A percentile compares a stretch with the other conserved stretches of the same genome.
phyloP scores from a whole-genome alignment of 2,113 vertebrate species.

The Hippolais icterina region DNA sequence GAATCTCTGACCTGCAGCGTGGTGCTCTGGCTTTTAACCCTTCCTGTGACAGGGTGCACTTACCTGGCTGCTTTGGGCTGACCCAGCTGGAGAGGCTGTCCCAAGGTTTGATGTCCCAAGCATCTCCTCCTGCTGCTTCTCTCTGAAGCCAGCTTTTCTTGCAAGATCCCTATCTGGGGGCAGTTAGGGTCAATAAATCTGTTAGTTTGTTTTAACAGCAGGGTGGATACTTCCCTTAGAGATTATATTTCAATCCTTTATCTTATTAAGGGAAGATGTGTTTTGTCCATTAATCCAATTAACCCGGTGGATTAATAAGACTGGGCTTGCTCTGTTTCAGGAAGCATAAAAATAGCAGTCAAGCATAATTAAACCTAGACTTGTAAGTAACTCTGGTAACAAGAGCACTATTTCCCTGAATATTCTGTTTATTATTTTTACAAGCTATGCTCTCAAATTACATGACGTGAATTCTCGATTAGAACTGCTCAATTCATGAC shows the following conservation, averaged over 20 bases:
- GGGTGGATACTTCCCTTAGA: constrained; percentile 2
- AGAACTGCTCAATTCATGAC: background rate
- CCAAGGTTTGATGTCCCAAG: background rate
- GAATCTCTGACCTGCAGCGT: background rate
- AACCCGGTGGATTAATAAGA: background rate
- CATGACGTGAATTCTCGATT: background rate
- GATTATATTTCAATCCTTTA: constrained; percentile 17
- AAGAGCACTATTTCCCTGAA: background rate
- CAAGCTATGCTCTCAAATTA: background rate
- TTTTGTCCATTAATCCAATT: constrained; percentile 61
- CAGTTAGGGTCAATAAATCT: background rate
- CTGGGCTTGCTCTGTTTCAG: background rate
- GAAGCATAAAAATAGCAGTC: background rate
- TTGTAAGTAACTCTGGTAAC: background rate
- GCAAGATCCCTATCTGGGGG: background rate
- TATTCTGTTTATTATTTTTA: constrained; percentile 12
- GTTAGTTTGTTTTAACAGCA: constrained; percentile 10
- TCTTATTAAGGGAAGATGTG: constrained; percentile 53
- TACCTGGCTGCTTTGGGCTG: background rate
- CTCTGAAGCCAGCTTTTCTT: background rate
- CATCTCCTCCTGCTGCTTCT: background rate
- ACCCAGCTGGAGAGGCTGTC: background rate
- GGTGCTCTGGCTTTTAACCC: background rate
- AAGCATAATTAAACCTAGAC: background rate
- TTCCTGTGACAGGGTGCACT: background rate